Base-by-base conservation (phyloP, 2,888 invertebrate genomes). In the Helleia helle region DNA sequence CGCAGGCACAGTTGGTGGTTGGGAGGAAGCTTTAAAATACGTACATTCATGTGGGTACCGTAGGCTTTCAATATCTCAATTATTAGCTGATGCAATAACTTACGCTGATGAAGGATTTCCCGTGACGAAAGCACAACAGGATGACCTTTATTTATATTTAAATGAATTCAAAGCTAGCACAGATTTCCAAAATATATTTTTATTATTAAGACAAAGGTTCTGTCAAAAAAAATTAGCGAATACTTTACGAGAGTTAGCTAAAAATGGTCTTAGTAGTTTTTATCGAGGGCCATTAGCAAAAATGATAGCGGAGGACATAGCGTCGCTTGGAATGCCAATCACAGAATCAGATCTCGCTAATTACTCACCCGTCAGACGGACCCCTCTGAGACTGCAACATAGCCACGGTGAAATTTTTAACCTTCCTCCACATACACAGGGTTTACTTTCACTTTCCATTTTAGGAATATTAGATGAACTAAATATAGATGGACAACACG, bases 391-490 rank as follows among this genome's bases (percentile, higher is more conserved):
- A 47, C 54, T 79, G 43, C 38, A 55, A 18, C 79, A 77, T 41
- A 65, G 59, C 25, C 52, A 63, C 30, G 80, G 77, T 1, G 71
- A 74, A 38, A 30, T 83, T 40, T 72, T 61, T 36, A 81, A 83
- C 48, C 49, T 65, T 44, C 80, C 81, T 18, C 79, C 83, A 22
- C 83, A 83, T n/a, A 71, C 81, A n/a, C 80, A 81, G 56, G 83
- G 83, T 3, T 46, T 73, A 49, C 65, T 71, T 47, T 81, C 80
- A 1, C 50, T 83, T 27, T 55, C 65, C 4, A 62, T 83, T 42
- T 65, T 80, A 27, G 77, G 74, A 24, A 62, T 81, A 11, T 55
- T 81, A 47, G 77, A 83, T 25, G 64, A 66, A 44, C 57, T 81
- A 46, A 54, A 65, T 18, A 61, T 77, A 40, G 62, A 71, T 49